Base-by-base conservation (phyloP, 2,797 vertebrate species). In the Aulostomus chinensis region DNA sequence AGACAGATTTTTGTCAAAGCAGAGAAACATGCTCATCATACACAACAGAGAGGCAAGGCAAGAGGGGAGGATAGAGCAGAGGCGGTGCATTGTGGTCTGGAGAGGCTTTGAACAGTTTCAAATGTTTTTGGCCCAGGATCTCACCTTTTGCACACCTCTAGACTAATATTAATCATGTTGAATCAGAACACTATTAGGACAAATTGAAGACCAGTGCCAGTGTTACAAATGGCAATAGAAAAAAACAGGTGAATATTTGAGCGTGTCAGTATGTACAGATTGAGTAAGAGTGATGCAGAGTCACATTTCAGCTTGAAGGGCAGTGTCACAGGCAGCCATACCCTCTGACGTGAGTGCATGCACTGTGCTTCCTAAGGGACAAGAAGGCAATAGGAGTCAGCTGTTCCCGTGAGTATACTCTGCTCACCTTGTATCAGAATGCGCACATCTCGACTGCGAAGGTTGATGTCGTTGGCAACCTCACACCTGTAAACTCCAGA, bases 401-500 rank as follows among this genome's bases (percentile, higher is more conserved):
- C 74, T 56, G 69, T 62, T 78, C 73, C 53, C 73, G 51, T 31
- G 62, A 25, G 45, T 37, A 45, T 38, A 11, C 18, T 42, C 40
- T 5, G 24, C 94, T 95, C 89, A 99, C 97, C 96, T 92, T 94
- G 86, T 84, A 99, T 93, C 66, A 94, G 94, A 80, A 99, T 86
- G 51, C 92, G 90, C 87, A 96, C 90, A 90, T 96, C 92, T 82
- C 94, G 89, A 89, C 94, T 91, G 89, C 93, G 86, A 75, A 93
- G 92, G 85, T 93, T 95, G 78, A 98, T 93, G 50, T 94, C 89
- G 77, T 99, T 99, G 61, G 92, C 92, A 72, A 95, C 96, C 83
- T 94, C 94, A 73, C 97, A 99, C 74, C 95, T 74, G 2, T 99
- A 99, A 79, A 94, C 94, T 16, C 97, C 97, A 25, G 93, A 95